Evolutionary conservation across 30 jellyfish, hydroid and myxozoan species (phyloP).

Genomic region (Chironex yamaguchii): DNA sequence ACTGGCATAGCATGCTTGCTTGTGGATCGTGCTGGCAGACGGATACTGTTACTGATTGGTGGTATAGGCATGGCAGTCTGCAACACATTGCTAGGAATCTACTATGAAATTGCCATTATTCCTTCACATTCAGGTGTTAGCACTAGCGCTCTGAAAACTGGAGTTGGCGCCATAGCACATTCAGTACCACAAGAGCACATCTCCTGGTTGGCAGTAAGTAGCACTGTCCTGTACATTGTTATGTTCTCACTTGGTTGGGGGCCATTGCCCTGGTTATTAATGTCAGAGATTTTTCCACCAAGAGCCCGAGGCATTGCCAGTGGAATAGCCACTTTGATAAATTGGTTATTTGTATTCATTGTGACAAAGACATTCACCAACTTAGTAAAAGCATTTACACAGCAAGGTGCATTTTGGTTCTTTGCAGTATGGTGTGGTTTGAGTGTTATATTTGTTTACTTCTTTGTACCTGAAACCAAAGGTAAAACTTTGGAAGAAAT

Average conservation of each 20-base stretch:
- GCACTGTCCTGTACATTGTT: conserved; percentile 72
- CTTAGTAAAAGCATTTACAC: conserved; percentile 61
- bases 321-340: conserved; percentile 80
- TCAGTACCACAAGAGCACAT: conserved; percentile 67
- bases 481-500: conserved; percentile 96
- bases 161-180: conserved; percentile 48
- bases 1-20: conserved; percentile 90
- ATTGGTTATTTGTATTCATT: conserved; percentile 92
- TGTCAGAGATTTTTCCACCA: conserved; percentile 98
- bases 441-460: conserved; percentile 79
- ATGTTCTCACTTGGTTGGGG: conserved; percentile 98
- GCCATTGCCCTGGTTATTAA: conserved; percentile 96
- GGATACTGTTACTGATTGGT: conserved; percentile 86
- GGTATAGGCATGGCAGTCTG: conserved; percentile 90
- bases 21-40: conserved; percentile 94
- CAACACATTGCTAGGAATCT: conserved; percentile 75
- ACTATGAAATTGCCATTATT: conserved; percentile 75
- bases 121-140: conserved; percentile 41
- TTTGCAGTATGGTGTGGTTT: conserved; percentile 85
- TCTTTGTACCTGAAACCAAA: conserved; percentile 96
- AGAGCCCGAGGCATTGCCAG: conserved; percentile 96
- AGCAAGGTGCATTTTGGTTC: conserved; percentile 97
- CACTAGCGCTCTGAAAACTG: background rate
- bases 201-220: conserved; percentile 78
- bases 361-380: conserved; percentile 73